Conservation (phyloP, 53 echinoderm and acorn worm genomes). For the Mesocentrotus franciscanus region DNA sequence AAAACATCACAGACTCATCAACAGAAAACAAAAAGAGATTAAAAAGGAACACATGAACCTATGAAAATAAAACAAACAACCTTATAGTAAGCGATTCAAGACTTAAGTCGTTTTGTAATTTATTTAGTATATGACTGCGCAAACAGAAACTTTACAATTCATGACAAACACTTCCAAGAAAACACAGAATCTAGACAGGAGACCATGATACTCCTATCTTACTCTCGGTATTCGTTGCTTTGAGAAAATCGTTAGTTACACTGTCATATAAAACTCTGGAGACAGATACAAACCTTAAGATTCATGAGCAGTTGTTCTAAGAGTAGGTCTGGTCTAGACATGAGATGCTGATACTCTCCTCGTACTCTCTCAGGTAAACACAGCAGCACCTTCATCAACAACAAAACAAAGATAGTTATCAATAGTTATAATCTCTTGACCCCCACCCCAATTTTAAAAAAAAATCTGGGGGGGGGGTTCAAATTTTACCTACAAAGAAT, state of each 20-base stretch:
- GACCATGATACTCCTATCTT: neutral
- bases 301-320: slow-evolving; percentile 98
- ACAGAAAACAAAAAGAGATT: neutral
- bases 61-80: too few relatives aligned
- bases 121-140: too few relatives aligned
- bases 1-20: neutral
- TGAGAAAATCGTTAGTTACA: too few relatives aligned
- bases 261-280: neutral
- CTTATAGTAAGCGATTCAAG: too few relatives aligned
- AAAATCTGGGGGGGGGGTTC: too few relatives aligned
- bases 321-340: slow-evolving; percentile 86
- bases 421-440: too few relatives aligned
- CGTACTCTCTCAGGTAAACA: slow-evolving; percentile 91
- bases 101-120: too few relatives aligned
- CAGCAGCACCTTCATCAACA: slow-evolving; percentile 75
- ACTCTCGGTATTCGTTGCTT: too few relatives aligned
- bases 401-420: neutral
- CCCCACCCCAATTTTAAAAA: too few relatives aligned
- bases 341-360: slow-evolving; percentile 83
- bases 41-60: too few relatives aligned
- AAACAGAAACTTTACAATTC: too few relatives aligned
- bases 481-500: too few relatives aligned
- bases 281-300: slow-evolving; percentile 77
- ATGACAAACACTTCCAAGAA: neutral
- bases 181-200: neutral